Conservation (phyloP, 1,140 invertebrate species). For the Drosophila funebris region DNA sequence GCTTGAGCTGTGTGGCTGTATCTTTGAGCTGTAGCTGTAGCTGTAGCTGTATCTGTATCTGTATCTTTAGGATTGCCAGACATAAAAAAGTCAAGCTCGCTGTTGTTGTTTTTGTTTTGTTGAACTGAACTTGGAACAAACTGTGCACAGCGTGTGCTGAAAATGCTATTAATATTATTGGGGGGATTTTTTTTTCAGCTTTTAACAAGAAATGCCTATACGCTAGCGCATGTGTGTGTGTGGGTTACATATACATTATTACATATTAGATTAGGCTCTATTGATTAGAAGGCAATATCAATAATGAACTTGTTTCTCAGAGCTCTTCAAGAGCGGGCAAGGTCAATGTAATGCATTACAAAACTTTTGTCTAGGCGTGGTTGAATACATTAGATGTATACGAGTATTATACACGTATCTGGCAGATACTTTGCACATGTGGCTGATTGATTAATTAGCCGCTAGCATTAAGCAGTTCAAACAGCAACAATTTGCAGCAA, state of each 20-base stretch:
- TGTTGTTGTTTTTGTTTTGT: constrained; percentile 24
- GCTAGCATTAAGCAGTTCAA: constrained; percentile 13
- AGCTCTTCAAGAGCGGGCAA: constrained; percentile 6
- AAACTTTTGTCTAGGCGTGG: neutral
- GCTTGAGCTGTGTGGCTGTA: constrained; percentile 7
- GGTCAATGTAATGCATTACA: constrained; percentile 33
- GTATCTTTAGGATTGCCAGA: constrained; percentile 1
- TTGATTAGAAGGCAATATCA: constrained; percentile 37
- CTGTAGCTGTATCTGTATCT: neutral
- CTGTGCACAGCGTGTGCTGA: constrained; percentile 51
- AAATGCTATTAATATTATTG: constrained; percentile 43
- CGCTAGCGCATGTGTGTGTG: constrained; percentile 23
- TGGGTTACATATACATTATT: constrained; percentile 44
- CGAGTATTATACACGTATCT: neutral
- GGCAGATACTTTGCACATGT: constrained; percentile 35
- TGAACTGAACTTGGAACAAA: constrained; percentile 32
- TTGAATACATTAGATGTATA: neutral
- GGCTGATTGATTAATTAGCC: constrained; percentile 35
- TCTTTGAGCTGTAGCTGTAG: neutral
- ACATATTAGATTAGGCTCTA: constrained; percentile 55
- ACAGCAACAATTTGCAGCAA: neutral
- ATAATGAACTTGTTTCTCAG: constrained; percentile 57
- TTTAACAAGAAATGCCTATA: constrained; percentile 20
- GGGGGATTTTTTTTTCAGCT: constrained; percentile 19
- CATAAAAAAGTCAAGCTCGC: constrained; percentile 38